Evolutionary conservation across 2,888 invertebrate species (phyloP).

Genomic region (Notodonta ziczac): DNA sequence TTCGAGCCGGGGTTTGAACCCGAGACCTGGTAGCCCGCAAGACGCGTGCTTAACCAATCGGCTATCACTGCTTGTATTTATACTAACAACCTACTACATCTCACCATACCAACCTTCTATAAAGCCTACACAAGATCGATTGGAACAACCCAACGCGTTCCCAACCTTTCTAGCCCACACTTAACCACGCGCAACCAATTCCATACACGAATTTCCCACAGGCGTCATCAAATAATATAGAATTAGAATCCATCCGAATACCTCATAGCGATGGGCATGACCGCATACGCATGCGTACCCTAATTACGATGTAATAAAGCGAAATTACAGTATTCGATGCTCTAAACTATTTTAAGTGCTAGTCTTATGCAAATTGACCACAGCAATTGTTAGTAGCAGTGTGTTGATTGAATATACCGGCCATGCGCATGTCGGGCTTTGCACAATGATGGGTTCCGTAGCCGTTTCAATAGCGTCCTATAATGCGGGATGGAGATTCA

Average conservation of each 20-base stretch:
- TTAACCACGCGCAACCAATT: neutral
- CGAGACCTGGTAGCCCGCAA: too few relatives aligned
- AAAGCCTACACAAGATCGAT: too few relatives aligned
- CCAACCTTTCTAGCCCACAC: neutral
- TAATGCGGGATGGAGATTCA: too few relatives aligned
- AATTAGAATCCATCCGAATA: slow-evolving; percentile 40
- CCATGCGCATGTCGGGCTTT: too few relatives aligned
- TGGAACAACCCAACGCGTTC: neutral
- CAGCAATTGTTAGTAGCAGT: slow-evolving; percentile 37
- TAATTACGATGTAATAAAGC: slow-evolving; percentile 41
- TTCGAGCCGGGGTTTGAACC: too few relatives aligned
- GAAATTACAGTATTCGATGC: slow-evolving; percentile 43
- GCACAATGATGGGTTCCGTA: too few relatives aligned
- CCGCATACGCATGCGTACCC: slow-evolving; percentile 22
- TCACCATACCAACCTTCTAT: too few relatives aligned
- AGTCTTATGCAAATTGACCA: slow-evolving; percentile 44
- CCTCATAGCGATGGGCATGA: slow-evolving; percentile 26
- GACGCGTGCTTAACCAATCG: too few relatives aligned
- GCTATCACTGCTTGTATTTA: too few relatives aligned
- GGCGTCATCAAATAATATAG: slow-evolving; percentile 37
- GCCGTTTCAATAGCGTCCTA: too few relatives aligned
- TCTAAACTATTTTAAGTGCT: slow-evolving; percentile 39
- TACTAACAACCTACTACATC: too few relatives aligned
- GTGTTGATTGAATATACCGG: slow-evolving; percentile 11
- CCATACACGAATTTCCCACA: slow-evolving; percentile 30